Evolutionary conservation across 2,797 vertebrate genomes (phyloP), one percentile per base, ranked within the genome.

Genomic region (Cheirogaleus major): DNA sequence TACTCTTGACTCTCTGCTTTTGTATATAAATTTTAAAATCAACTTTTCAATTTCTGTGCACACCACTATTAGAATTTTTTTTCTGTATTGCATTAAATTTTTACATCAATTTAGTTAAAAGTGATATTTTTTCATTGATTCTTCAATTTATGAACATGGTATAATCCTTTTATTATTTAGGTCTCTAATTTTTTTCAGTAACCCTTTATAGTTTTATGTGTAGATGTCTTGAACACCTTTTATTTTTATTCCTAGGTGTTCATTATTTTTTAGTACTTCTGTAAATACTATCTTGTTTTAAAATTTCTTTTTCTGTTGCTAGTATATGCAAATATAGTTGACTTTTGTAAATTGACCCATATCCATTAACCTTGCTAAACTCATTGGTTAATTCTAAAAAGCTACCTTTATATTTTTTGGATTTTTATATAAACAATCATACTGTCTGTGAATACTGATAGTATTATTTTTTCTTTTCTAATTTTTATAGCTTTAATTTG

Each of bases 191-290:
- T 91, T 14, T 30, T 48, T 86, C 35, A n/a, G 2, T 65, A 65
- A 65, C 63, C 15, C n/a, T n/a, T 80, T 65, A 35, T 86, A 73
- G 57, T 59, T 81, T 81, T 75, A 48, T 81, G 27, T 67, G 3
- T 25, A 81, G 59, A 83, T 30, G n/a, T 75, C 59, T 81, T 91
- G 30, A 91, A 69, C 30, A 50, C 69, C 1, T 6, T n/a, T 96
- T 75, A 35, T 78, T 94, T 93, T 91, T 94, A 91, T 91, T 94
- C 9, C 20, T 45, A 38, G 11, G 7, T 83, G 12, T 91, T 72
- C 63, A 12, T 61, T 79, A 48, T 59, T 41, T 59, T 79, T 89
- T 90, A 45, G 43, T 89, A 73, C 65, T 90, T 30, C 35, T 67
- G 5, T 55, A 85, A 86, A 80, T 50, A 17, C 5, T 89, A 41